A percentile compares a stretch with the other conserved stretches of the same genome.
These are phyloP conservation scores for Drosophila chauvacae DNA, from an alignment of 1,140 invertebrate genomes.

Conservation along the genomic window DNA sequence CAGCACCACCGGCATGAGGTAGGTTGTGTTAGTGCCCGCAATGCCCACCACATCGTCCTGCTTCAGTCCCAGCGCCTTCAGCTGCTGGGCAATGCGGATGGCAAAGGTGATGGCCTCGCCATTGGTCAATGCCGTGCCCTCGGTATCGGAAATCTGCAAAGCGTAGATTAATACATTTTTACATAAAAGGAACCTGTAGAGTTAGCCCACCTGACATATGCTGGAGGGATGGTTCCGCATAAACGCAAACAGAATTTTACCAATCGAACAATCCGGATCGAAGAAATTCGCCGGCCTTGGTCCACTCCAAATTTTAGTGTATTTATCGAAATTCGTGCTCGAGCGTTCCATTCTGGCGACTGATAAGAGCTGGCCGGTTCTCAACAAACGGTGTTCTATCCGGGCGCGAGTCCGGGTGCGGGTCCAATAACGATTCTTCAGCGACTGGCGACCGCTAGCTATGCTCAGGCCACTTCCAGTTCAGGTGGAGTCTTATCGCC, in stretches of 20 bases:
- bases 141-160: conserved; percentile 70
- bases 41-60: conserved; percentile 81
- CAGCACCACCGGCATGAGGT: conserved; percentile 76
- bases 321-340: conserved; percentile 79
- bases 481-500: conserved; percentile 47
- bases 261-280: conserved; percentile 78
- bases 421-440: conserved; percentile 46
- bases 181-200: too few relatives aligned
- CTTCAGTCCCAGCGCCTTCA: conserved; percentile 64
- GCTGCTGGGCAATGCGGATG: conserved; percentile 77
- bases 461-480: conserved; percentile 30
- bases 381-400: conserved; percentile 21
- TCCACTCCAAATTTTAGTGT: conserved; percentile 83
- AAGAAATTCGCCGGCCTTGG: conserved; percentile 77
- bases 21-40: conserved; percentile 71
- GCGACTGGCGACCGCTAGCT: conserved; percentile 48
- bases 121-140: conserved; percentile 79
- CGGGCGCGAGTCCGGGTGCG: conserved; percentile 27
- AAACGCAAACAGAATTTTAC: conserved; percentile 79
- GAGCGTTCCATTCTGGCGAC: conserved; percentile 70
- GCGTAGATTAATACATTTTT: too few relatives aligned
- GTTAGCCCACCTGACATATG: conserved; percentile 66
- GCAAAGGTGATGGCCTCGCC: conserved; percentile 77
- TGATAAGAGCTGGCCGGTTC: conserved; percentile 56
- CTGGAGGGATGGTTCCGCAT: conserved; percentile 78